Base-by-base conservation (phyloP, 2,888 invertebrate genomes). In the Calliphora vomitoria region DNA sequence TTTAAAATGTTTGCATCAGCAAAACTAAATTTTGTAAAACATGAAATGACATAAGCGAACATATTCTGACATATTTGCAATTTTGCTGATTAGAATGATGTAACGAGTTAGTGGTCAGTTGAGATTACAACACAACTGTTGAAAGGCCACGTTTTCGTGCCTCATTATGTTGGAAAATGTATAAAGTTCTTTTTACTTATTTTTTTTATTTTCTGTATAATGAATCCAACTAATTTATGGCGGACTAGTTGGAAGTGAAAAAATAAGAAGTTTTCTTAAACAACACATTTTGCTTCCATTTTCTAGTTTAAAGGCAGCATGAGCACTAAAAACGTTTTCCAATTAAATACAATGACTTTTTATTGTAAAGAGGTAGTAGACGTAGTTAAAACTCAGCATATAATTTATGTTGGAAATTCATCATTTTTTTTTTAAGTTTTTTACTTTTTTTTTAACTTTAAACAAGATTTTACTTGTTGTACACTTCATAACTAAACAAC, bases 141-240 rank as follows among this genome's bases (percentile, higher is more conserved):
- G 44, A 60, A 75, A 62, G 62, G 66, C 80, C 80, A 85, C 85
- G 85, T 85, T 85, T 75, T 80, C 85, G 80, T 85, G 85, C 47
- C 80, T 85, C 75, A 85, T 85, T 85, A 85, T 75, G 53, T 75
- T 71, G 18, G 10, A 69, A 80, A 83, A 62, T 85, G 60, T 69
- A 74, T 69, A 55, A 84, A 62, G 62, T 75, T 85, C 13, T 62
- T 85, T 68, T 62, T 62, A 18, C 25, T 58, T 18, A 38, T 38
- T 60, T 62, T 74, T 55, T 74, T 38, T 8, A 35, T 35, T 68
- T 60, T 75, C 8, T 15, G 20, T 25, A 64, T 71, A 72, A 79
- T 79, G 71, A 84, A 84, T 38, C 25, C 38, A 47, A 44, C 68
- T 60, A 76, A 62, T 83, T 83, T 79, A 74, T 66, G 79, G 3